Evolutionary conservation across 2,888 invertebrate genomes (phyloP).

Genomic region (Aphrophora alni): DNA sequence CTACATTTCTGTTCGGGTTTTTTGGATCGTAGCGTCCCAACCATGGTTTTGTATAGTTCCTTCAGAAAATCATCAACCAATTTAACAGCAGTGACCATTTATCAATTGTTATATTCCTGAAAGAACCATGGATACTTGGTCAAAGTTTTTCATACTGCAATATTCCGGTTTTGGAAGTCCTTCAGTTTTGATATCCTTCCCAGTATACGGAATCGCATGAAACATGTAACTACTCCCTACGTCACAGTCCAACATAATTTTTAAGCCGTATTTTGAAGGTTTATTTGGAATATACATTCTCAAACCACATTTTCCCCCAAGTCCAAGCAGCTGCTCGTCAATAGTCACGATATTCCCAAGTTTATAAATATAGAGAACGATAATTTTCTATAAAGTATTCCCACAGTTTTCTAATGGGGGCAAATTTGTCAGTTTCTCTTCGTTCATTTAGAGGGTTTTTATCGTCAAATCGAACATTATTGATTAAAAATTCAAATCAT

Average conservation of each 20-base stretch:
- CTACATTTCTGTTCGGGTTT: slow-evolving; percentile 52
- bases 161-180: slow-evolving; percentile 38
- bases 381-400: slow-evolving; percentile 37
- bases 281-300: slow-evolving; percentile 35
- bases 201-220: slow-evolving; percentile 42
- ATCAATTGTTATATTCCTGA: slow-evolving; percentile 44
- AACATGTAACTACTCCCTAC: slow-evolving; percentile 41
- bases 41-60: slow-evolving; percentile 43
- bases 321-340: slow-evolving; percentile 41
- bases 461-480: slow-evolving; percentile 36
- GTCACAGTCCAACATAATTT: slow-evolving; percentile 36
- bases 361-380: neutral
- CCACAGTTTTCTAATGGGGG: slow-evolving; percentile 43
- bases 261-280: slow-evolving; percentile 40
- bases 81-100: slow-evolving; percentile 44
- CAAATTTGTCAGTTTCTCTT: slow-evolving; percentile 39
- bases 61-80: slow-evolving; percentile 44
- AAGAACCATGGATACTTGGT: slow-evolving; percentile 34
- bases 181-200: slow-evolving; percentile 37
- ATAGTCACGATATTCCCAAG: neutral
- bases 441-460: slow-evolving; percentile 26
- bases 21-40: slow-evolving; percentile 46
- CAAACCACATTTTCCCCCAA: neutral
- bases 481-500: too few species aligned
- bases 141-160: neutral